Conservation (phyloP, 2,888 invertebrate species). For the Eristalis tenax region DNA sequence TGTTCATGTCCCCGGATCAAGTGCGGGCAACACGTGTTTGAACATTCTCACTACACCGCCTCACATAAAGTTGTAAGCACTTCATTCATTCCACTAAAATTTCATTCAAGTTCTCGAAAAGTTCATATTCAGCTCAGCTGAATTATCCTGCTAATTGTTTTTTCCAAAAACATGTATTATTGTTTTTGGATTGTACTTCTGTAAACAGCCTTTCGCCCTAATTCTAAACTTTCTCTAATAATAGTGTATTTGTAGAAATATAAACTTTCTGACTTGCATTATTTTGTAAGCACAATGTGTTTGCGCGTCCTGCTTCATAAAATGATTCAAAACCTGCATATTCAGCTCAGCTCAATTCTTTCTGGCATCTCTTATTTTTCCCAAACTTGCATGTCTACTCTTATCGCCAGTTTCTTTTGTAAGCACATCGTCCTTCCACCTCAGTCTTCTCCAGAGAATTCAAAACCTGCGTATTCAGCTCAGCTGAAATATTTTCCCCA, state of each 20-base stretch:
- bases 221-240: no score
- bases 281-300: not conserved
- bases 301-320: not conserved
- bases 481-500: not conserved
- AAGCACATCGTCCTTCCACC: not conserved
- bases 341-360: not conserved
- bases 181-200: no score
- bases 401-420: not conserved
- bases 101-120: no score
- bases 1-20: no score
- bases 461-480: not conserved
- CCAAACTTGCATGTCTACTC: no score
- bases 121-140: not conserved
- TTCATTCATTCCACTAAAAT: no score
- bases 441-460: not conserved
- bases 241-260: no score
- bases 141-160: not conserved
- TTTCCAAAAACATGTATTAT: not conserved
- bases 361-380: not conserved
- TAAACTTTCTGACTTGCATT: not conserved
- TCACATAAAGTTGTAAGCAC: no score
- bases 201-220: no score
- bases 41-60: no score
- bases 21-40: no score
- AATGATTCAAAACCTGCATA: not conserved